Evolutionary conservation across 1,140 invertebrate species (phyloP).

Genomic region (Calosoma granatense): DNA sequence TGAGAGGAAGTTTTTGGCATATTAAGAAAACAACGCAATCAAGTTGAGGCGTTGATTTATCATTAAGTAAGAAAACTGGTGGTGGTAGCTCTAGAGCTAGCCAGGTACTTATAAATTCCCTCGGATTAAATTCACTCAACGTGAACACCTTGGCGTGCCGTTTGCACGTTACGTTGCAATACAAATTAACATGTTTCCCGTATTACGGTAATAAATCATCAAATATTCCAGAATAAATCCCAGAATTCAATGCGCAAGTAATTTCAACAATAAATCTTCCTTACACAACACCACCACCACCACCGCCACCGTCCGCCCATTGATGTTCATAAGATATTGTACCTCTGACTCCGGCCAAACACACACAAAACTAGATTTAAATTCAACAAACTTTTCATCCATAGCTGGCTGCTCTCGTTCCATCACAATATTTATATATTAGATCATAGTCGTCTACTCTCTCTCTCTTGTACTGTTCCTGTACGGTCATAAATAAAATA

Average conservation of each 20-base stretch:
- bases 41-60: too few relatives aligned
- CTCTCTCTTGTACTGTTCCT: too few relatives aligned
- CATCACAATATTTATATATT: conserved; percentile 4
- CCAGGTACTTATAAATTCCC: conserved; percentile 1
- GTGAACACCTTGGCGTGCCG: too few relatives aligned
- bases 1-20: too few relatives aligned
- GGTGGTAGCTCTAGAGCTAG: too few relatives aligned
- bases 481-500: neutral
- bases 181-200: neutral
- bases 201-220: neutral
- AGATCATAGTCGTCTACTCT: neutral
- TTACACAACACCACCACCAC: too few relatives aligned
- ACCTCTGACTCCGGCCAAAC: neutral
- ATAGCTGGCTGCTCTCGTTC: neutral
- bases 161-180: neutral
- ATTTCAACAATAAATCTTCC: conserved; percentile 1
- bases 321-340: neutral
- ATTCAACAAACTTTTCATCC: neutral
- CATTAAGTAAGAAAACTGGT: too few relatives aligned
- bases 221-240: conserved; percentile 3
- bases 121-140: neutral
- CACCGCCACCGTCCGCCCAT: too few relatives aligned
- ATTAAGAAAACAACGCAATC: too few relatives aligned
- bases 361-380: conserved; percentile 3
- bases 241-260: conserved; percentile 2